Evolutionary conservation across 2,113 vertebrate species (phyloP).

Genomic region (Pygathrix nemaeus): DNA sequence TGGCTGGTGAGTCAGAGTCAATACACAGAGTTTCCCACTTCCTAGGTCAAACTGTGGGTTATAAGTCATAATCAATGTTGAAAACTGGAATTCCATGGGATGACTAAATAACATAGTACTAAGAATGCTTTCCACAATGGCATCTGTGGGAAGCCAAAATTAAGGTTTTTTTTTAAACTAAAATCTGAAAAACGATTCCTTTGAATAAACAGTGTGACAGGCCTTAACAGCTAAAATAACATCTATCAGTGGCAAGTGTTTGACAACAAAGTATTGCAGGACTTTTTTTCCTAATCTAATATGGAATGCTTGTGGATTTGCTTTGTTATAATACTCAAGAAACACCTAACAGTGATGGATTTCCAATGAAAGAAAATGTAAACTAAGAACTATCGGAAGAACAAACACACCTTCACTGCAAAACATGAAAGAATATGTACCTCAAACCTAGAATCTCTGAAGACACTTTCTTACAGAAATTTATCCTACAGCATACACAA

Average conservation of each 20-base stretch:
- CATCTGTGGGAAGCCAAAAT: constrained; percentile 50
- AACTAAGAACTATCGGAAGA: background rate
- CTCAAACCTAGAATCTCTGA: background rate
- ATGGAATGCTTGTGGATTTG: background rate
- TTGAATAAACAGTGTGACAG: constrained; percentile 65
- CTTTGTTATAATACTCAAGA: background rate
- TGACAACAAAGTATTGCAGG: background rate
- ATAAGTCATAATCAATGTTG: background rate
- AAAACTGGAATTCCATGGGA: constrained; percentile 5
- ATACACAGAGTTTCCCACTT: background rate
- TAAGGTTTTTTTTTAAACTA: constrained; percentile 11
- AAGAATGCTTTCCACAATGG: constrained; percentile 27
- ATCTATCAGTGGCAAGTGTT: constrained; percentile 37
- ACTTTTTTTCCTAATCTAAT: background rate
- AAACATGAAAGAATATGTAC: background rate
- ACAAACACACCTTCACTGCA: background rate
- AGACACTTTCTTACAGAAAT: background rate
- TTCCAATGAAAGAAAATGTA: background rate
- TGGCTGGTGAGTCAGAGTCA: background rate
- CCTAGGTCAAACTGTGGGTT: background rate
- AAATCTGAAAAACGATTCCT: constrained; percentile 35
- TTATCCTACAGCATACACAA: background rate
- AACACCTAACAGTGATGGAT: background rate
- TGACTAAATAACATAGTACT: background rate
- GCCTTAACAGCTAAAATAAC: constrained; percentile 39